Base-by-base conservation (phyloP, 2,888 invertebrate species). In the Bimastos eiseni region DNA sequence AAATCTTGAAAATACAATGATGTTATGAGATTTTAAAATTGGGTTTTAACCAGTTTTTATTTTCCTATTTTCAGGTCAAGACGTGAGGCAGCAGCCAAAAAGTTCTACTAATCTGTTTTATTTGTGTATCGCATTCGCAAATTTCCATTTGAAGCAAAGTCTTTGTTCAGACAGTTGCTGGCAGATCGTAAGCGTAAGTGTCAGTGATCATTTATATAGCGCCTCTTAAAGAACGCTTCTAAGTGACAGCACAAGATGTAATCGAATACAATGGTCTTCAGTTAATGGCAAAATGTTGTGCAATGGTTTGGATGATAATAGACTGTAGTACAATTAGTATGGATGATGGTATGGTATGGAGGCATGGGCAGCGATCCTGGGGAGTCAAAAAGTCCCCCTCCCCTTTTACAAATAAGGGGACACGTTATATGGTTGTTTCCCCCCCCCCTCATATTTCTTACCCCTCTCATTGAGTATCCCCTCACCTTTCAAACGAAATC, bases 61-160 rank as follows among this genome's bases (percentile, higher is more conserved):
- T 94, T 94, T 92, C 93, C 93, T 93, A 92, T 94, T 13, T 94
- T 94, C 92, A 94, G 93, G 94, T 92, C 90, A 38, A 92, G 90
- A 38, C 92, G 91, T 49, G 93, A 92, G 34, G 91, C 92, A 44
- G 91, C 92, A 36, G 92, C 92, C 24, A 93, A 93, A 91, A 93
- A 93, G 88, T 92, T 93, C 89, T 93, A 92, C 49, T 93, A 90
- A 91, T 70, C 15, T 70, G 70, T 17, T 44, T 93, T 89, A 91
- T 41, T 24, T 70, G 70, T n/a, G n/a, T 70, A 30, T 70, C n/a
- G n/a, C n/a, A 70, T 6, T 70, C 8, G 70, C 70, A 70, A 70
- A 70, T 70, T 70, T 70, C 11, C 70, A 70, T n/a, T n/a, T 30
- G n/a, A 70, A 70, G 70, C 30, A n/a, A 70, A 70, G 30, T 8